Evolutionary conservation across 2,888 invertebrate species (phyloP), one percentile per base, ranked within the genome.

Genomic region (Apeira syringaria): DNA sequence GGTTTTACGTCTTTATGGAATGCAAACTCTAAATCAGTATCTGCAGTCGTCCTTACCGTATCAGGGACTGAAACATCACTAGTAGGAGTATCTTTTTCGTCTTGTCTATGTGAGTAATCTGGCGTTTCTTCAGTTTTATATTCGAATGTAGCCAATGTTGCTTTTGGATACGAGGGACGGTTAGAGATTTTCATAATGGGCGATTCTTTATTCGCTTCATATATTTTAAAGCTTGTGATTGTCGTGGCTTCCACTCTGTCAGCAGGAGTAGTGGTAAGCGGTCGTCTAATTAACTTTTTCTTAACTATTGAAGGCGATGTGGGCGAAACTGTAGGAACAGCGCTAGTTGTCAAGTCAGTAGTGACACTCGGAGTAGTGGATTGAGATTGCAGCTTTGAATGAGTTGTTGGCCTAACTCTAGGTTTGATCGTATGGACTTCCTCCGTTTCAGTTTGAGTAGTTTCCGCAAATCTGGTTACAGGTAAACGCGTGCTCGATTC

Each of bases 131-230:
- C 70, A 10, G 69, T 68, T 59, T 65, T 77, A 38, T 68, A 68
- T 36, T 82, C 82, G 33, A 69, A 81, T 1, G 67, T 53, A 28
- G 60, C 59, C 10, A 67, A 55, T 2, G 73, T 64, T 5, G 68
- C 43, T 53, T 75, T 83, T 1, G 77, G 58, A 36, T 67, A 66
- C 36, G 77, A 71, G 7, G 76, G 79, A 13, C 86, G 77, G 40
- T 59, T 81, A n/a, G 86, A 76, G 49, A 91, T 90, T 69, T 90
- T 90, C 90, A 91, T 91, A 34, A 91, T 90, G 10, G 84, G 80
- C 0, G 90, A 88, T 51, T 90, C 89, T 50, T 81, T 82, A 37
- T 62, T 76, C 1, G 59, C 39, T 20, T 83, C 82, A 24, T 76
- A 56, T 12, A 56, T 73, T 47, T 75, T 74, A 37, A 56, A 72